These are phyloP conservation scores for Eucidaris tribuloides DNA, from an alignment of 35 echinoderm and acorn worm genomes.

Conservation along the genomic window DNA sequence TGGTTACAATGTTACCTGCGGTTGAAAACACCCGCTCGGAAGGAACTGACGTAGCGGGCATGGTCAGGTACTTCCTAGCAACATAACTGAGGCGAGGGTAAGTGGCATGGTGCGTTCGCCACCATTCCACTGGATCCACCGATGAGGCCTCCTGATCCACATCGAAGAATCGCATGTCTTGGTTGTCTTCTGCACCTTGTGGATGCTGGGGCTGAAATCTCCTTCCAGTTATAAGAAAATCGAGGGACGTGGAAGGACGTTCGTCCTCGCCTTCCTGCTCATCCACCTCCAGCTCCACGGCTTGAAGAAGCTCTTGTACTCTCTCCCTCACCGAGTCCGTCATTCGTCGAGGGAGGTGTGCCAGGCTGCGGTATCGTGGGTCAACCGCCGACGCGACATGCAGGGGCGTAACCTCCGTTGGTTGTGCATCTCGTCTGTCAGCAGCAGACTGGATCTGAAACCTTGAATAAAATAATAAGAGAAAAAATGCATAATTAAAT, in stretches of 20 bases:
- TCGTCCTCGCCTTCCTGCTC: not conserved
- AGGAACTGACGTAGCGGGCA: conserved; percentile 39
- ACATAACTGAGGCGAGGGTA: conserved; percentile 19
- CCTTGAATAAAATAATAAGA: not conserved
- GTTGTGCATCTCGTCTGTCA: not conserved
- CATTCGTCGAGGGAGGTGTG: too few relatives aligned
- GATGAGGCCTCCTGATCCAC: not conserved
- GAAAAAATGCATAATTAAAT: not conserved
- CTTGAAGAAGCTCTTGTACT: too few relatives aligned
- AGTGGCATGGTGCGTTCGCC: not conserved
- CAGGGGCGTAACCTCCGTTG: not conserved
- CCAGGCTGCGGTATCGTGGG: not conserved
- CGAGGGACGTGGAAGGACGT: not conserved
- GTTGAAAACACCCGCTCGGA: conserved; percentile 47
- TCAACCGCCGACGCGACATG: not conserved
- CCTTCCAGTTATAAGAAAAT: not conserved
- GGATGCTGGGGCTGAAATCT: not conserved
- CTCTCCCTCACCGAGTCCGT: too few relatives aligned
- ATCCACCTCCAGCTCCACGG: not conserved
- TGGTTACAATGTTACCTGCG: conserved; percentile 47
- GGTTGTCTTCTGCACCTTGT: not conserved
- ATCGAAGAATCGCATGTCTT: not conserved
- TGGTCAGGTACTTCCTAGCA: conserved; percentile 26
- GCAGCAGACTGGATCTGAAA: not conserved
- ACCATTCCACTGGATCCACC: conserved; percentile 36